These are phyloP conservation scores for Eurytoma californica DNA, from an alignment of 2,888 invertebrate genomes.

Conservation along the genomic window DNA sequence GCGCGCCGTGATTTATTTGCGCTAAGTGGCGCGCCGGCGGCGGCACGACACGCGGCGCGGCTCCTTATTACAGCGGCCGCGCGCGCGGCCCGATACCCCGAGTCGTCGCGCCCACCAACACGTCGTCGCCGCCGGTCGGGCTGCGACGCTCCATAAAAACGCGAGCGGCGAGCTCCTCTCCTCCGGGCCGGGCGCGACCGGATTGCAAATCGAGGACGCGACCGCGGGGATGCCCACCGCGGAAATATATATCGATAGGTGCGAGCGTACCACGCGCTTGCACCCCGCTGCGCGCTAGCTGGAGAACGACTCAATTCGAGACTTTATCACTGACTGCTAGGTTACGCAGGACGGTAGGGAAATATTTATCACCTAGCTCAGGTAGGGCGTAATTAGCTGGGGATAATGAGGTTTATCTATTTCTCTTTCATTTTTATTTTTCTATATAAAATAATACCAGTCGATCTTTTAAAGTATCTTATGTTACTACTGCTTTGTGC, in stretches of 20 bases:
- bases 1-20: conserved; percentile 56
- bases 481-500: no score
- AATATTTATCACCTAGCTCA: no score
- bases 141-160: background rate
- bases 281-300: conserved; percentile 9
- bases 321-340: background rate
- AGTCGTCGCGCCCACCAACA: conserved; percentile 8
- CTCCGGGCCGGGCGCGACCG: background rate
- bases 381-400: no score
- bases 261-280: background rate
- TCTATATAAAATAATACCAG: no score
- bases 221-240: background rate
- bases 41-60: conserved; percentile 8
- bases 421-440: no score
- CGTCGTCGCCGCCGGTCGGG: background rate
- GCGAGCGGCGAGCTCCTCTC: background rate
- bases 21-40: conserved; percentile 57
- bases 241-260: background rate
- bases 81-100: conserved; percentile 16
- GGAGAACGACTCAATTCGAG: conserved; percentile 27
- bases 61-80: conserved; percentile 46
- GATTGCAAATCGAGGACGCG: conserved; percentile 2
- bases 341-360: no score
- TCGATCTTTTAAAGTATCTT: no score
- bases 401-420: no score